phyloP scores from a whole-genome alignment of 2,888 invertebrate species.

The Candidula unifasciata region DNA sequence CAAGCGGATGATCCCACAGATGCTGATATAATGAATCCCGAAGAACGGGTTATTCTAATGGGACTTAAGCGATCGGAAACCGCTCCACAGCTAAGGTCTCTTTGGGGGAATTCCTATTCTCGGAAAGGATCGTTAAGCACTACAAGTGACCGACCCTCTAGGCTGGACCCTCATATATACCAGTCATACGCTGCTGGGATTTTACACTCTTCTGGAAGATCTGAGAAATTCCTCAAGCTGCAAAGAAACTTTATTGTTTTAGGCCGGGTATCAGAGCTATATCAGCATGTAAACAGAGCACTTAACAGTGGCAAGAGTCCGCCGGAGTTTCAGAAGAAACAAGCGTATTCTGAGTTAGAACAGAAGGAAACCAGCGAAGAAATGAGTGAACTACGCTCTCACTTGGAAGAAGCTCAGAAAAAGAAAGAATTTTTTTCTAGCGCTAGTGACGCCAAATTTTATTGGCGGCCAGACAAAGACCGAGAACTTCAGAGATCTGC shows the following conservation, averaged over 20 bases:
- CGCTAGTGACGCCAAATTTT: slow-evolving; percentile 84
- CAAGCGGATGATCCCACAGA: not conserved
- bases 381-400: slow-evolving; percentile 86
- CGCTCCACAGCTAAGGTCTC: not conserved
- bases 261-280: slow-evolving; percentile 87
- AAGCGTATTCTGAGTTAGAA: not conserved
- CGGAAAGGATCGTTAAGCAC: slow-evolving; percentile 49
- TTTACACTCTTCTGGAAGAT: slow-evolving; percentile 83
- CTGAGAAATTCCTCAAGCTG: slow-evolving; percentile 89
- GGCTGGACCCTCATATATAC: slow-evolving; percentile 73
- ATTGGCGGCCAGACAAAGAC: slow-evolving; percentile 86
- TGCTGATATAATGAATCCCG: not conserved
- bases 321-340: not conserved
- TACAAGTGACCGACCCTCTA: slow-evolving; percentile 70
- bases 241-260: slow-evolving; percentile 90
- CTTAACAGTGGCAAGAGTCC: not conserved
- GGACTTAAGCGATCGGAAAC: slow-evolving; percentile 37
- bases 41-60: not conserved
- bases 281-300: slow-evolving; percentile 50
- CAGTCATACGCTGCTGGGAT: slow-evolving; percentile 78
- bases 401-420: slow-evolving; percentile 87
- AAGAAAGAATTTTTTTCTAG: slow-evolving; percentile 90
- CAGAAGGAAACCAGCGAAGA: slow-evolving; percentile 82
- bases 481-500: slow-evolving; percentile 84
- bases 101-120: not conserved